These are phyloP conservation scores for Clarias magur DNA, from an alignment of 2,113 vertebrate genomes.

Conservation along the genomic window DNA sequence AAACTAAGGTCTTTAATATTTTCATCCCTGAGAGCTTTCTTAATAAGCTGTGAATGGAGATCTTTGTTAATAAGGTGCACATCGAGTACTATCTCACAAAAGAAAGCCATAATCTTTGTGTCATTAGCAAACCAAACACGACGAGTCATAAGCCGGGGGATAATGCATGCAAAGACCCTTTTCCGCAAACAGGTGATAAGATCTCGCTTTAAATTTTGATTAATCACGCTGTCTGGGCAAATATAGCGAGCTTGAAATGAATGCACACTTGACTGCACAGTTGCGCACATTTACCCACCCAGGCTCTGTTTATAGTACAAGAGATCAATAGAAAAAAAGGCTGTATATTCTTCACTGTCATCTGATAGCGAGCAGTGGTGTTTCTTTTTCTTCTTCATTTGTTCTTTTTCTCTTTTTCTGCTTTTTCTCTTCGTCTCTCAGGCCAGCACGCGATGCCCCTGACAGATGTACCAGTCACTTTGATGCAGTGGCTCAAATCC, in stretches of 20 bases:
- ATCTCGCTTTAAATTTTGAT: conserved; percentile 43
- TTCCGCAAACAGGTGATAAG: conserved; percentile 43
- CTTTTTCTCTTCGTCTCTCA: conserved; percentile 59
- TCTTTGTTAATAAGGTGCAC: conserved; percentile 59
- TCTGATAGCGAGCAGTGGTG: background rate
- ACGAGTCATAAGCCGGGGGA: conserved; percentile 63
- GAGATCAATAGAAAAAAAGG: conserved; percentile 34
- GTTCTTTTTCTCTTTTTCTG: conserved; percentile 18
- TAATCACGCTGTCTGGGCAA: conserved; percentile 20
- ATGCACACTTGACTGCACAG: conserved; percentile 10
- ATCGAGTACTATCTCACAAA: conserved; percentile 60
- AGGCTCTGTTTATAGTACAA: conserved; percentile 8
- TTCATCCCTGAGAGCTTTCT: conserved; percentile 53
- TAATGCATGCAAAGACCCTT: conserved; percentile 47
- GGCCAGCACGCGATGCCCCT: conserved; percentile 78
- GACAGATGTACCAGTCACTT: conserved; percentile 88
- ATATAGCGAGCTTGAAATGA: conserved; percentile 17
- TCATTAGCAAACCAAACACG: conserved; percentile 69
- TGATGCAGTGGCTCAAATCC: conserved; percentile 94
- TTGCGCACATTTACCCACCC: conserved; percentile 30
- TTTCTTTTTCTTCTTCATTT: conserved; percentile 10
- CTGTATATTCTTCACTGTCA: conserved; percentile 32
- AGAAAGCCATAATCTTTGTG: conserved; percentile 60
- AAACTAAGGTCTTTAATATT: conserved; percentile 56
- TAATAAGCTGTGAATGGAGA: conserved; percentile 55